Percentiles rank a stretch among this genome's conserved stretches.
These are phyloP conservation scores for Apostichopus parvimensis DNA, from an alignment of 35 echinoderm and acorn worm genomes.

Conservation along the genomic window DNA sequence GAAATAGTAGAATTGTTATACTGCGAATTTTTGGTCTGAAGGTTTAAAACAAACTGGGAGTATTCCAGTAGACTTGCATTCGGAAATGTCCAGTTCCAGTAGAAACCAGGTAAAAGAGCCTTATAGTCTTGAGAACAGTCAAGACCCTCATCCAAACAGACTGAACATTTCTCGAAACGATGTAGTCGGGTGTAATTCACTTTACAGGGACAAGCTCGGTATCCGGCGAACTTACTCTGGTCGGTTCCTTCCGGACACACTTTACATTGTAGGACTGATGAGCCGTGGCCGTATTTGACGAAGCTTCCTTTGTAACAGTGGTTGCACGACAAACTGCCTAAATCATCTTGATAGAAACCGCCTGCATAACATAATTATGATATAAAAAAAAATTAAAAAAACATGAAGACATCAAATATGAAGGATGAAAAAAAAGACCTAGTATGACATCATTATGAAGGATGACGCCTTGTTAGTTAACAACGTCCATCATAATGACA, in stretches of 20 bases:
- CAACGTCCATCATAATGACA: too few relatives aligned
- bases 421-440: too few relatives aligned
- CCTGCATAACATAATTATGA: not conserved
- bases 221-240: slow-evolving; percentile 3
- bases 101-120: slow-evolving; percentile 11
- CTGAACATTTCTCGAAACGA: slow-evolving; percentile 42
- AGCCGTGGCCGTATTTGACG: not conserved
- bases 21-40: not conserved
- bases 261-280: not conserved
- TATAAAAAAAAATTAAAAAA: not conserved
- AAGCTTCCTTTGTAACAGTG: slow-evolving; percentile 39
- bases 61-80: slow-evolving; percentile 2
- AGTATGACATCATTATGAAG: too few relatives aligned
- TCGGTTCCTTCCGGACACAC: slow-evolving; percentile 59
- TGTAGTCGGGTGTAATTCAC: slow-evolving; percentile 37
- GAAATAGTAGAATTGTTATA: not conserved
- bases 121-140: slow-evolving; percentile 43
- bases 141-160: slow-evolving; percentile 18
- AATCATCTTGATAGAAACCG: slow-evolving; percentile 62
- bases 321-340: not conserved
- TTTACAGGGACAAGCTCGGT: slow-evolving; percentile 60
- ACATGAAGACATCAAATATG: too few relatives aligned
- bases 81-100: slow-evolving; percentile 46
- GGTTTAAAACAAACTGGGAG: slow-evolving; percentile 15
- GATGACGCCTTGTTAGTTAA: too few relatives aligned